Percentiles rank a stretch among this genome's conserved stretches.
Conservation (phyloP, 1,140 invertebrate species). For the Brachionus koreanus region DNA sequence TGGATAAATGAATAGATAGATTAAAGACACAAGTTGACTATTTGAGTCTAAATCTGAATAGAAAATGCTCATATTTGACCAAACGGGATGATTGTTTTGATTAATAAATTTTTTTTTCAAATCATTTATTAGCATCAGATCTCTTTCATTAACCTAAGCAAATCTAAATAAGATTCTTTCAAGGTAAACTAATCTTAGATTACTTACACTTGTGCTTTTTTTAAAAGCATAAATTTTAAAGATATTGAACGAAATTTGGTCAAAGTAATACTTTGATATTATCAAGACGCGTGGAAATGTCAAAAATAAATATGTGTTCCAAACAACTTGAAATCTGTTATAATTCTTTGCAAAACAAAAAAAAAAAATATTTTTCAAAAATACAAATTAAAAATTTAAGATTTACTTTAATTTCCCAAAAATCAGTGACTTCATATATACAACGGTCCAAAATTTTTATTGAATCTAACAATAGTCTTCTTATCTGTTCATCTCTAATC, state of each 20-base stretch:
- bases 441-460: not conserved
- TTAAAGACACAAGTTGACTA: not conserved
- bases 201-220: not conserved
- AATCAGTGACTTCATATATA: not conserved
- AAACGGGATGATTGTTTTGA: not conserved
- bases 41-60: not conserved
- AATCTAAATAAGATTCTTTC: not conserved
- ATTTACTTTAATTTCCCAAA: not conserved
- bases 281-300: not conserved
- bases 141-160: not conserved
- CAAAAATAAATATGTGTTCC: not conserved
- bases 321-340: not conserved
- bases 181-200: not conserved
- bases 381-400: not conserved
- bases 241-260: not conserved
- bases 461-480: conserved; percentile 5
- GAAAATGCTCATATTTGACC: conserved; percentile 3
- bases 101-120: conserved; percentile 12
- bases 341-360: not conserved
- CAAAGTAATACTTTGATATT: not conserved
- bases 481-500: not conserved
- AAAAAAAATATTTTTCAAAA: not conserved
- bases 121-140: not conserved
- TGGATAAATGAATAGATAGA: not conserved
- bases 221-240: not conserved